A percentile compares a stretch with the other conserved stretches of the same genome.
These are phyloP conservation scores for Oedothorax gibbosus DNA, from an alignment of 1,140 invertebrate genomes.

Conservation along the genomic window DNA sequence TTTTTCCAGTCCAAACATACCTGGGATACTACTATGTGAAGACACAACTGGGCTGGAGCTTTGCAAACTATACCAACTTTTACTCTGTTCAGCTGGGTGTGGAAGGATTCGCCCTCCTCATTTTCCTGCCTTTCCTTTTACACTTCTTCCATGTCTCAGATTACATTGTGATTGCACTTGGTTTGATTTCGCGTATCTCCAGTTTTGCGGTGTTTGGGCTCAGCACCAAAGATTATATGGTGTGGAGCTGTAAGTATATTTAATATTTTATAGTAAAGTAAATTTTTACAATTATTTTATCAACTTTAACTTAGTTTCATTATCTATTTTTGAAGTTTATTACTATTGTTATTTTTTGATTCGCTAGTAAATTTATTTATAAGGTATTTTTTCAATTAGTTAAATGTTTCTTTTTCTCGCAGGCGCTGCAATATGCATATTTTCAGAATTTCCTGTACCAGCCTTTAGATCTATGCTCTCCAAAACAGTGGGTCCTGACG, in stretches of 20 bases:
- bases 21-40: slow-evolving; percentile 67
- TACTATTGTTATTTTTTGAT: too few relatives aligned
- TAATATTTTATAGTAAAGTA: too few relatives aligned
- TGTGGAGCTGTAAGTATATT: slow-evolving; percentile 67
- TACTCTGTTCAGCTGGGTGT: slow-evolving; percentile 68
- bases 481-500: slow-evolving; percentile 68
- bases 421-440: slow-evolving; percentile 68
- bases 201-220: slow-evolving; percentile 67
- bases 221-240: slow-evolving; percentile 64
- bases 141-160: slow-evolving; percentile 64
- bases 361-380: too few relatives aligned
- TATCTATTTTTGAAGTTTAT: not conserved
- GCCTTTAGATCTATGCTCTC: slow-evolving; percentile 69
- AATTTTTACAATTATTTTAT: not conserved
- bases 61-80: slow-evolving; percentile 68
- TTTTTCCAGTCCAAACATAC: slow-evolving; percentile 68
- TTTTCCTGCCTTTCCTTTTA: slow-evolving; percentile 66
- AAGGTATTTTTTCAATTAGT: too few relatives aligned
- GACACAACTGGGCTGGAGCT: slow-evolving; percentile 67
- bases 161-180: slow-evolving; percentile 66
- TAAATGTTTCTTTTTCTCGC: not conserved
- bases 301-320: too few relatives aligned
- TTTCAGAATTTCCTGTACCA: slow-evolving; percentile 70
- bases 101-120: slow-evolving; percentile 67
- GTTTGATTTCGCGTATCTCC: slow-evolving; percentile 67